Evolutionary conservation across 2,113 vertebrate genomes (phyloP), one percentile per base, ranked within the genome.

Genomic region (Amblyopsis rosae): DNA sequence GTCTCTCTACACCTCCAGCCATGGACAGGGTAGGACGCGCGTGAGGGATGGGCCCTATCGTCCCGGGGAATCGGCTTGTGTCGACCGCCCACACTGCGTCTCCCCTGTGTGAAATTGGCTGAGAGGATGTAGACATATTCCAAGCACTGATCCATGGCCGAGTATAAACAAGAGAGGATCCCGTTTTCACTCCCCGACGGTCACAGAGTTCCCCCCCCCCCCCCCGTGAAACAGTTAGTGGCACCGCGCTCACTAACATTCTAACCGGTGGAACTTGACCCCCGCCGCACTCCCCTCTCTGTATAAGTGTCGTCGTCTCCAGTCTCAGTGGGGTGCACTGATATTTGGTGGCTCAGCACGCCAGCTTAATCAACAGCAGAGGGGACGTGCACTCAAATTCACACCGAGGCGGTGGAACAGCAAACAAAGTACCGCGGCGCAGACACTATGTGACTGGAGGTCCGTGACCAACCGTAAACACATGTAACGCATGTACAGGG

Each of bases 91-190:
- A 88, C 91, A 84, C 90, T 67, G 82, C 87, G 85, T 87, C 85
- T 92, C 85, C 87, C 78, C 85, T 90, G 90, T 93, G 92, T 93
- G 93, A 93, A 92, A 92, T 91, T 92, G 90, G 87, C 86, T 92
- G 92, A 92, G 87, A 91, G 90, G 88, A 94, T 93, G 92, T 92
- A 93, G 93, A 94, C 92, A 90, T 94, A 93, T 94, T 94, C 92
- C 86, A 86, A 84, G 88, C 92, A 82, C 87, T 93, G 93, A 94
- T 93, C 93, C 93, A 92, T 93, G 87, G 90, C 88, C 76, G 80
- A 83, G 89, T 86, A 90, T 93, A 92, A 93, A 91, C 92, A 93
- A 90, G 82, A 88, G 86, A 89, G 82, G 85, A 89, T 88, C 88
- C 75, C 77, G 80, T 80, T 79, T 86, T 76, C 86, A 83, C 86